These are phyloP conservation scores for Cheilosia grossa DNA, from an alignment of 2,888 invertebrate species.

Conservation along the genomic window DNA sequence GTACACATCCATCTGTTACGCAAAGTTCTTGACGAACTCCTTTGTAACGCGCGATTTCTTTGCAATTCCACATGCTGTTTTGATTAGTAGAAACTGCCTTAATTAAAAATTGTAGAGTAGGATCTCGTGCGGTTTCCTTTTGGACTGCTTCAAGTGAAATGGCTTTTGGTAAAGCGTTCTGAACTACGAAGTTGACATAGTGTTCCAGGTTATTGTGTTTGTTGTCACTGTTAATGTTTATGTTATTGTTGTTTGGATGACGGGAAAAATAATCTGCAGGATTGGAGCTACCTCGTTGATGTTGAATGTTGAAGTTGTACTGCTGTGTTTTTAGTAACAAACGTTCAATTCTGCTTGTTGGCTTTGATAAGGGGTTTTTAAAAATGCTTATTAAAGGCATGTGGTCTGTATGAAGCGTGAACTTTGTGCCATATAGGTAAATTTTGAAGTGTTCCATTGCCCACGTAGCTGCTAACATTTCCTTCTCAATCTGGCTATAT, in stretches of 20 bases:
- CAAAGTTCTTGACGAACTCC: conserved; percentile 23
- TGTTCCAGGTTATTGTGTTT: not conserved
- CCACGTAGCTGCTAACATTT: too few species aligned
- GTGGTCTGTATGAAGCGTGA: too few species aligned
- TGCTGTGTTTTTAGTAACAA: too few species aligned
- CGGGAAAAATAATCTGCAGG: too few species aligned
- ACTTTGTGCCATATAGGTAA: too few species aligned
- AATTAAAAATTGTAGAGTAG: not conserved
- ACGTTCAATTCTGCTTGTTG: too few species aligned
- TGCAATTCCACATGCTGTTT: not conserved
- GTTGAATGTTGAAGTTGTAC: too few species aligned
- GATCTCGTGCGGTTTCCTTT: not conserved
- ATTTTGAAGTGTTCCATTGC: too few species aligned
- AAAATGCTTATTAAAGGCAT: too few species aligned
- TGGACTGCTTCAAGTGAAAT: not conserved
- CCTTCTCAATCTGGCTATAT: too few species aligned
- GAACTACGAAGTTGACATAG: not conserved
- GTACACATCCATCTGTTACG: conserved; percentile 17
- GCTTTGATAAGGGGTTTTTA: too few species aligned
- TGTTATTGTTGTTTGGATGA: not conserved
- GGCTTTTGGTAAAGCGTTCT: not conserved
- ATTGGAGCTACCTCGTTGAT: too few species aligned
- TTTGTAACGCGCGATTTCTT: not conserved
- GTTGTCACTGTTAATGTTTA: not conserved
- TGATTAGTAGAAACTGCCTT: not conserved